Evolutionary conservation across 2,113 vertebrate genomes (phyloP).

Genomic region (Cyanoliseus patagonus): DNA sequence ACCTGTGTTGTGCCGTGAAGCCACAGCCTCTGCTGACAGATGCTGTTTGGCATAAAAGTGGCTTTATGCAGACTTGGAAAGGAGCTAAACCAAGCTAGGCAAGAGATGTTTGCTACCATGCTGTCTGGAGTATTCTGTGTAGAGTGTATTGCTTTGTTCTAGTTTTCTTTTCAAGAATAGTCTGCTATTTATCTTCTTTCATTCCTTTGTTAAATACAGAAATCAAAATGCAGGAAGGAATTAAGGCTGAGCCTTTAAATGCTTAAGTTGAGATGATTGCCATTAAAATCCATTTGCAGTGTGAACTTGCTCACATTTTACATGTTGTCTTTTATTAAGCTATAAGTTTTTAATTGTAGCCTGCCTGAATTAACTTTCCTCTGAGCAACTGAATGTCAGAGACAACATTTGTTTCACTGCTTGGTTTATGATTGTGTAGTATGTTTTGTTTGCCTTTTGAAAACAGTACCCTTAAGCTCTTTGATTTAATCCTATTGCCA

Average conservation of each 20-base stretch:
- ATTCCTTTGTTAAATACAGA: neutral
- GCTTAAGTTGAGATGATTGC: neutral
- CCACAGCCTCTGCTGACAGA: neutral
- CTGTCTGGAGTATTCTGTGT: neutral
- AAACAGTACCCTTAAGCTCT: neutral
- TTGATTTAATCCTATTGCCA: neutral
- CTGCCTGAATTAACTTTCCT: neutral
- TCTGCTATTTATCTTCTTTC: neutral
- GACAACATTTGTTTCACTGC: neutral
- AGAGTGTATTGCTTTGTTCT: neutral
- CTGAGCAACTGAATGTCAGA: neutral
- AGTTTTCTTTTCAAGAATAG: neutral
- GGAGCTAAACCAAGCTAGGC: neutral
- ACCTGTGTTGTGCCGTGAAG: neutral
- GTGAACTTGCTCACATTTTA: neutral
- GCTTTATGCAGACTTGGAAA: neutral
- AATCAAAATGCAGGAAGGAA: neutral
- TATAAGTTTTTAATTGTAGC: neutral
- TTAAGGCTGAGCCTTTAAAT: neutral
- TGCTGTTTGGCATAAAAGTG: neutral
- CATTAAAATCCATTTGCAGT: neutral
- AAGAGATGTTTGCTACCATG: neutral
- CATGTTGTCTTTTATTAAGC: neutral
- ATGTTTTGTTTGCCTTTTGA: neutral
- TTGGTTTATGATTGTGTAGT: neutral